Evolutionary conservation across 2,888 invertebrate genomes (phyloP), one percentile per base, ranked within the genome.

Genomic region (Amorpha juglandis): DNA sequence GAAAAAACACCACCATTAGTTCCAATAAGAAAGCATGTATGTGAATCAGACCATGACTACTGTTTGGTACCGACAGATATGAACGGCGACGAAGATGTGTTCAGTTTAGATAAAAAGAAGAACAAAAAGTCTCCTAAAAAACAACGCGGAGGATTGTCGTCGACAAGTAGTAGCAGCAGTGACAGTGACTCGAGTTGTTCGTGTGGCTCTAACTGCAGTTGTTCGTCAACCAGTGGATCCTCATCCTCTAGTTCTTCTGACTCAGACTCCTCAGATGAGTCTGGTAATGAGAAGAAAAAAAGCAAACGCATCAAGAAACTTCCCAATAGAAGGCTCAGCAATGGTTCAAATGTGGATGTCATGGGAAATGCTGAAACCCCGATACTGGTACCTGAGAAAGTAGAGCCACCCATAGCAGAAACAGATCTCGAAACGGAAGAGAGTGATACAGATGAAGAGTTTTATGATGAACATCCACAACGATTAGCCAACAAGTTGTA

Each of bases 361-460:
- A 93, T 94, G 72, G 94, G 93, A 6, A 88, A 89, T 78, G 93
- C 94, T 62, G 94, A 94, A 74, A 91, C 90, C 33, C 90, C 90
- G 19, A 81, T 90, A 71, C 78, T 93, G 68, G 82, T 93, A 21
- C 91, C 92, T 47, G 92, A 93, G 75, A 91, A 93, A 74, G 81
- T 90, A 0, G 96, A 96, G 74, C 94, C 95, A 0, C 90, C 95
- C 0, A 95, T 97, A 69, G 94, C 95, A 47, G 98, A 98, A 88
- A 96, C 97, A 0, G 98, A 98, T 87, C 93, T 98, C 63, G 97
- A 97, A 75, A 98, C 98, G 0, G 96, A 96, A 16, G 96, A 97
- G 85, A 96, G 97, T 63, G 97, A 97, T 71, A 97, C 97, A 0
- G 97, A 97, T 84, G 97, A 97, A 89, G 97, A 97, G 75, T 97